Conservation (phyloP, 2,888 invertebrate species). For the Amitus sp. region DNA sequence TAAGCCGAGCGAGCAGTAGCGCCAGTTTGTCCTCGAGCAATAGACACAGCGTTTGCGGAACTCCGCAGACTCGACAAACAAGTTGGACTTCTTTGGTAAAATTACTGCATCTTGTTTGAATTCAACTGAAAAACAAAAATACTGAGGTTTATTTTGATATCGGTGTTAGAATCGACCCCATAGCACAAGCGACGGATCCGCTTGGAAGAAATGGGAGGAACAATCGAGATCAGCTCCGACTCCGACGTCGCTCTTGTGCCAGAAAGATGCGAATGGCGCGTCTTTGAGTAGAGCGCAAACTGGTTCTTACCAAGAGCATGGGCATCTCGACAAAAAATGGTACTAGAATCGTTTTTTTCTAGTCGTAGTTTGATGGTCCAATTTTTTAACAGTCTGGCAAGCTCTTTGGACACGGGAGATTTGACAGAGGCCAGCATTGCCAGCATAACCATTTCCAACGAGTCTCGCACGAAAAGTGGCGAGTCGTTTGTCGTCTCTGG, state of each 20-base stretch:
- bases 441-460: slow-evolving; percentile 62
- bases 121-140: no score
- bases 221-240: slow-evolving; percentile 80
- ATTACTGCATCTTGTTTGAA: no score
- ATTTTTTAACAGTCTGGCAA: slow-evolving; percentile 46
- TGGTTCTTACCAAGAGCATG: slow-evolving; percentile 56
- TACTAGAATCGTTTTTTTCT: slow-evolving; percentile 24
- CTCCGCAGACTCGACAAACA: slow-evolving; percentile 71
- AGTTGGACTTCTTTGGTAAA: slow-evolving; percentile 74
- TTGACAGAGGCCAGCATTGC: slow-evolving; percentile 59
- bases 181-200: slow-evolving; percentile 70
- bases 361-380: not conserved
- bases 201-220: slow-evolving; percentile 75
- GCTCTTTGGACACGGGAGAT: slow-evolving; percentile 51
- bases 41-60: slow-evolving; percentile 60
- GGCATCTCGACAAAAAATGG: slow-evolving; percentile 54
- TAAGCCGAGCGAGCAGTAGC: slow-evolving; percentile 84
- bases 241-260: slow-evolving; percentile 70
- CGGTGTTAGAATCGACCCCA: slow-evolving; percentile 66
- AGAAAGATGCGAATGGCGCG: slow-evolving; percentile 52
- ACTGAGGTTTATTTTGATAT: slow-evolving; percentile 7
- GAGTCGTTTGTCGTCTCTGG: slow-evolving; percentile 62
- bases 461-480: slow-evolving; percentile 60
- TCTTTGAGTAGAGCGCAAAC: slow-evolving; percentile 49
- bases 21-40: slow-evolving; percentile 73